These are phyloP conservation scores for Melolontha melolontha DNA, from an alignment of 2,888 invertebrate species.

Conservation along the genomic window DNA sequence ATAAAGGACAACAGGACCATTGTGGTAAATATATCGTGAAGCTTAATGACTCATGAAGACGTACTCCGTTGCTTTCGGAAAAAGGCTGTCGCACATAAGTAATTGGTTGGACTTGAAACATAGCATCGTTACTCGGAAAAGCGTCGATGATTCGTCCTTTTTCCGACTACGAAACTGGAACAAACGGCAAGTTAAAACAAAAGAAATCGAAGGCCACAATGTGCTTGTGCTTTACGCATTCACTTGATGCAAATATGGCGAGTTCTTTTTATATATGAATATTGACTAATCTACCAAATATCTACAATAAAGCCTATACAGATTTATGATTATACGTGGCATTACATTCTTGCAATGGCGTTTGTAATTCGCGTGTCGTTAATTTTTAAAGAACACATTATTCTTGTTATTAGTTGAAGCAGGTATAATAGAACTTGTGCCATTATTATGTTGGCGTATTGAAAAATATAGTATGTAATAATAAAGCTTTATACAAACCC, in stretches of 20 bases:
- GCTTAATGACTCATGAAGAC: constrained; percentile 33
- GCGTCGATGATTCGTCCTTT: constrained; percentile 5
- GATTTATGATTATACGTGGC: too few species aligned
- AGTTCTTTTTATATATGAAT: too few species aligned
- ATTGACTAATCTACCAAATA: too few species aligned
- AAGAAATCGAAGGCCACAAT: not conserved
- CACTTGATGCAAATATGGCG: too few species aligned
- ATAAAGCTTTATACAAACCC: too few species aligned
- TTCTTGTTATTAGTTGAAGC: constrained; percentile 3
- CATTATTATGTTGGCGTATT: too few species aligned
- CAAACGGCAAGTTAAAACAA: not conserved
- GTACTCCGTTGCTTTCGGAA: constrained; percentile 8
- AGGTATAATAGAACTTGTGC: not conserved
- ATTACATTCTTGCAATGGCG: not conserved
- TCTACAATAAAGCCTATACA: too few species aligned
- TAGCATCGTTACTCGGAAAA: constrained; percentile 4
- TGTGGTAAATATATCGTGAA: constrained; percentile 26
- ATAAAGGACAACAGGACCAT: constrained; percentile 21
- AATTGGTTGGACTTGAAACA: constrained; percentile 19
- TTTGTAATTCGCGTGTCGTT: constrained; percentile 1
- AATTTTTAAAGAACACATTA: not conserved
- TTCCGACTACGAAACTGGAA: constrained; percentile 2
- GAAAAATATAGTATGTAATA: too few species aligned
- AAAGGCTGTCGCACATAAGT: constrained; percentile 25
- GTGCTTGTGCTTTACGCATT: too few species aligned